phyloP scores from a whole-genome alignment of 1,140 invertebrate species.

The Diorhabda sublineata region DNA sequence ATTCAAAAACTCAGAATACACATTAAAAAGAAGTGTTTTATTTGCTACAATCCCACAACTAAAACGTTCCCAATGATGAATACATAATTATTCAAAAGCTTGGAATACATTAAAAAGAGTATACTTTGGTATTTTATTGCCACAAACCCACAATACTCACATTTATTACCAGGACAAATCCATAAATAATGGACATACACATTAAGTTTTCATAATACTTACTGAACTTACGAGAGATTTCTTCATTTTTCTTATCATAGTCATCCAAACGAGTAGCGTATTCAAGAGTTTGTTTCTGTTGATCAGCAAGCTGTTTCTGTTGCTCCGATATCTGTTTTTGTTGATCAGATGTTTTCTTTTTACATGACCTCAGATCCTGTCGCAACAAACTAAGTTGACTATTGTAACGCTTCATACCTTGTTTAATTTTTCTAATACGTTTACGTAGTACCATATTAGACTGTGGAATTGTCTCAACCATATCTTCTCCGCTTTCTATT shows the following conservation, averaged over 20 bases:
- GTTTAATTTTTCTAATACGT: constrained; percentile 79
- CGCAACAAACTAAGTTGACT: constrained; percentile 70
- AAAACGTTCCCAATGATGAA: no score
- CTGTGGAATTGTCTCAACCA: constrained; percentile 62
- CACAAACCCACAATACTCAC: no score
- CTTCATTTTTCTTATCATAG: constrained; percentile 85
- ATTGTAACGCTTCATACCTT: constrained; percentile 84
- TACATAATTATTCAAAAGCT: no score
- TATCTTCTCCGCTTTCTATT: constrained; percentile 47
- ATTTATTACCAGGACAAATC: no score
- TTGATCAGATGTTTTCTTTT: constrained; percentile 74
- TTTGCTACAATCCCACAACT: no score
- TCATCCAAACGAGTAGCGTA: constrained; percentile 78
- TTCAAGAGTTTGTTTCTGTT: constrained; percentile 72
- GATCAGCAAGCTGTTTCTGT: constrained; percentile 70
- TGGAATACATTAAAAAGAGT: no score
- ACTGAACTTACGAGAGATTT: constrained; percentile 81
- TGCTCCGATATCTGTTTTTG: constrained; percentile 80
- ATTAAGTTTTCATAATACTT: background rate
- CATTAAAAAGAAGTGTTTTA: no score
- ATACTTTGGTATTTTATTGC: no score
- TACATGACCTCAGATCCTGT: constrained; percentile 71
- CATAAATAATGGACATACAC: no score
- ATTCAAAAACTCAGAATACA: no score
- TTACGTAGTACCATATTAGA: constrained; percentile 80